Percentiles rank a stretch among this genome's conserved stretches.
Conservation (phyloP, 2,888 invertebrate species). For the Chrysotoxum bicinctum region DNA sequence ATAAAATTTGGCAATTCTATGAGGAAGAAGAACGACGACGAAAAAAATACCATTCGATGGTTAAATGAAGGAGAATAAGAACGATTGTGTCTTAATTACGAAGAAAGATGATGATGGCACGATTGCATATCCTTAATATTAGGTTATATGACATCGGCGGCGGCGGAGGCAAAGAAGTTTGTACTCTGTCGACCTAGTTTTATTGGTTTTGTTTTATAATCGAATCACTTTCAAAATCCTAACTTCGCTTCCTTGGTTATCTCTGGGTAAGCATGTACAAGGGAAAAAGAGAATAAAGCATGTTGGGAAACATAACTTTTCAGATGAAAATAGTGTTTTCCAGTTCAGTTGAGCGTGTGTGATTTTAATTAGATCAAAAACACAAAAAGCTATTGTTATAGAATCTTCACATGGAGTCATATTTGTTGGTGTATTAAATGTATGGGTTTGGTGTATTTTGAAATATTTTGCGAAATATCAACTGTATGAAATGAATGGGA, state of each 20-base stretch:
- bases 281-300: background rate
- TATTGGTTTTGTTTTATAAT: slow-evolving; percentile 56
- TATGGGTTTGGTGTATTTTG: background rate
- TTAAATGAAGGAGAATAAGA: slow-evolving; percentile 1
- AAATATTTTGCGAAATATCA: background rate
- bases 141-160: background rate
- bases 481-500: background rate
- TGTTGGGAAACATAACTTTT: slow-evolving; percentile 22
- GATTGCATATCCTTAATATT: slow-evolving; percentile 14
- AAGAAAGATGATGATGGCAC: slow-evolving; percentile 41
- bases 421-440: background rate
- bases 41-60: background rate
- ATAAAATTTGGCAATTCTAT: slow-evolving; percentile 49
- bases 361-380: slow-evolving; percentile 56
- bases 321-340: slow-evolving; percentile 33
- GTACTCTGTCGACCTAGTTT: slow-evolving; percentile 48
- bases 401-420: background rate
- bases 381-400: slow-evolving; percentile 3
- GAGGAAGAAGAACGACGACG: background rate
- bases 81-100: slow-evolving; percentile 55
- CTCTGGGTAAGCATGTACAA: background rate
- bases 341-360: slow-evolving; percentile 46
- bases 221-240: slow-evolving; percentile 50
- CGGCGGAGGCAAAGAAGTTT: background rate
- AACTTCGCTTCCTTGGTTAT: background rate